Evolutionary conservation across 2,888 invertebrate species (phyloP), one percentile per base, ranked within the genome.

Genomic region (Buathra laborator): DNA sequence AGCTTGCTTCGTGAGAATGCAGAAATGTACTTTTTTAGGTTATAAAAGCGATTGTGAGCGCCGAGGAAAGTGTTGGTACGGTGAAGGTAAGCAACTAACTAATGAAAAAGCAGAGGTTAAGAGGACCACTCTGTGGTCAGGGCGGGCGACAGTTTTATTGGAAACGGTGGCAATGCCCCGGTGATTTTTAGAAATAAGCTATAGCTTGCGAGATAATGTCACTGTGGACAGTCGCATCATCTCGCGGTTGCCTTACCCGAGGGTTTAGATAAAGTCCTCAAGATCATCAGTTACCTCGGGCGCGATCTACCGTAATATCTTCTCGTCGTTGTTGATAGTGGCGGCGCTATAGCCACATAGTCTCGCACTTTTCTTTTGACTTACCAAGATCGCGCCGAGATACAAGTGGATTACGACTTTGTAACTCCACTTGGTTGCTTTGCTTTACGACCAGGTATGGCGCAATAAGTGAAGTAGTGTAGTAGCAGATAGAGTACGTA

Each of bases 321-420:
- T 12, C 48, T n/a, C 48, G n/a, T 7, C 48, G 48, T 48, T 62
- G 59, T 29, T 12, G n/a, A 5, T 32, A 29, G 29, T 14, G 32
- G 24, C 7, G 59, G 7, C 7, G 59, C 6, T 29, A 32, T 12
- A 48, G 62, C 32, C 32, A 32, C 5, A 7, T 48, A 12, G 62
- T 62, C 64, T 46, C 12, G 48, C 19, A 46, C 16, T 81, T 51
- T 72, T 84, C 67, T 77, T 76, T 70, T 29, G 64, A 62, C 68
- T 51, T 81, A 37, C 32, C 53, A 29, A 67, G 67, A 67, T 74
- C 32, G 68, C 48, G 9, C 76, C 53, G 16, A 66, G 64, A 64
- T 67, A 76, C 80, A 70, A 72, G 71, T 32, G 56, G 75, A 76
- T 81, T 80, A 71, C 80, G 59, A 71, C 66, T 81, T 84, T 66